phyloP scores from a whole-genome alignment of 2,888 invertebrate species.

The Lepeophtheirus nordmannii region DNA sequence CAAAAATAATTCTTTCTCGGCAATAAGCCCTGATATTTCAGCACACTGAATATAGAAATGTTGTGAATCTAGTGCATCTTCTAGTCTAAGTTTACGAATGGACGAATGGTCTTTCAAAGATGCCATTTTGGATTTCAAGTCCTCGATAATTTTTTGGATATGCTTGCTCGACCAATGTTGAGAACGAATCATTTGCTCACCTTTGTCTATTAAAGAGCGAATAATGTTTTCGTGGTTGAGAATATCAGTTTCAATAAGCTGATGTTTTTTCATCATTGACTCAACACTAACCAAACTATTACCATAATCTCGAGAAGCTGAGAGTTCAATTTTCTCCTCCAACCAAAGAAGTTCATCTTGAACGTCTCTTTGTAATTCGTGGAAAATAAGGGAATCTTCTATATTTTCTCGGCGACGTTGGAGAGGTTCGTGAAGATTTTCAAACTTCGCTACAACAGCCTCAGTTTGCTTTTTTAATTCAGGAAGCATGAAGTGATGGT shows the following conservation, averaged over 20 bases:
- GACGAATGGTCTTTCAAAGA: conserved; percentile 56
- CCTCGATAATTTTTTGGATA: conserved; percentile 50
- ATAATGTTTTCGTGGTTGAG: conserved; percentile 69
- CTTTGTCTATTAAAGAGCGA: conserved; percentile 52
- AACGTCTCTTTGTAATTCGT: conserved; percentile 64
- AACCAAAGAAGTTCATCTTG: conserved; percentile 56
- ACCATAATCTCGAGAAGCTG: conserved; percentile 61
- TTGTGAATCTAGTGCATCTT: conserved; percentile 68
- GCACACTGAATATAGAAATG: conserved; percentile 74
- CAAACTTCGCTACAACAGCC: background rate
- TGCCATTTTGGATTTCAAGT: conserved; percentile 52
- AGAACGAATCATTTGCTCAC: conserved; percentile 58
- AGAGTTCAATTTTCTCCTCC: conserved; percentile 64
- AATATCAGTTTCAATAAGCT: conserved; percentile 67
- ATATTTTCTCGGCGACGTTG: conserved; percentile 78
- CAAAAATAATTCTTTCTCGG: conserved; percentile 60
- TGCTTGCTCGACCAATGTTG: conserved; percentile 68
- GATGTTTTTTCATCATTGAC: conserved; percentile 48
- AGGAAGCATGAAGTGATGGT: conserved; percentile 20
- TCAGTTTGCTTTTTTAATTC: conserved; percentile 4
- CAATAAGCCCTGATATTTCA: conserved; percentile 84
- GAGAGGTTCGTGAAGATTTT: conserved; percentile 63
- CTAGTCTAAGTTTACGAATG: conserved; percentile 51
- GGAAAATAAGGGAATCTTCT: conserved; percentile 69
- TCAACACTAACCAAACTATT: conserved; percentile 73